Conservation (phyloP, 2,888 invertebrate genomes). For the Pterostichus madidus region DNA sequence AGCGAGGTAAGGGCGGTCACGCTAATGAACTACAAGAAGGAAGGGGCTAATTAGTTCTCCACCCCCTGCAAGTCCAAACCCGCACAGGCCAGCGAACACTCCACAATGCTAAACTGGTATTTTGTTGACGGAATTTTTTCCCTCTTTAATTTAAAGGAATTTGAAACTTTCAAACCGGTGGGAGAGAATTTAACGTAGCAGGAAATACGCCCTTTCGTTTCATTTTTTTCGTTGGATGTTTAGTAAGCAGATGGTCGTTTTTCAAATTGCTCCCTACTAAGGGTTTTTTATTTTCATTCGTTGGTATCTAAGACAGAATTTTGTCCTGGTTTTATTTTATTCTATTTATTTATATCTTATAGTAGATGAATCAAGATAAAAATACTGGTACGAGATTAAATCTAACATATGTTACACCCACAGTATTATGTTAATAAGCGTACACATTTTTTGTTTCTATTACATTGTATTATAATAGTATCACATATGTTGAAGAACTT, state of each 20-base stretch:
- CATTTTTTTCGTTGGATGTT: conserved; percentile 34
- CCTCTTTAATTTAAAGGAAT: conserved; percentile 64
- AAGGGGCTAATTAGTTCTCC: conserved; percentile 63
- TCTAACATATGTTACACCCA: conserved; percentile 43
- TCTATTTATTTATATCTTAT: conserved; percentile 30
- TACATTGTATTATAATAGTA: conserved; percentile 44
- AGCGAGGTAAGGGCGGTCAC: neutral
- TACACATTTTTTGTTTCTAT: conserved; percentile 37
- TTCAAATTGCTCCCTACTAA: conserved; percentile 17
- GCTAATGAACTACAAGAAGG: conserved; percentile 67
- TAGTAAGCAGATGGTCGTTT: conserved; percentile 39
- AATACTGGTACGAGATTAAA: conserved; percentile 33
- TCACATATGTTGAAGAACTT: conserved; percentile 39
- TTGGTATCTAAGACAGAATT: neutral
- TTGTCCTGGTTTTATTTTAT: conserved; percentile 20
- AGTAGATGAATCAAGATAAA: conserved; percentile 25
- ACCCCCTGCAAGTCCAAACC: conserved; percentile 38
- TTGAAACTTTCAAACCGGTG: conserved; percentile 54
- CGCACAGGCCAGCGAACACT: conserved; percentile 2
- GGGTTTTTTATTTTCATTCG: neutral
- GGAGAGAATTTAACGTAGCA: conserved; percentile 41
- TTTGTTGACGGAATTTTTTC: conserved; percentile 58
- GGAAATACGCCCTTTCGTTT: conserved; percentile 52
- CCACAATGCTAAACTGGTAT: conserved; percentile 58
- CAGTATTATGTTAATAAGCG: conserved; percentile 27